Evolutionary conservation across 2,113 vertebrate genomes (phyloP).

Genomic region (Gymnarchus niloticus): DNA sequence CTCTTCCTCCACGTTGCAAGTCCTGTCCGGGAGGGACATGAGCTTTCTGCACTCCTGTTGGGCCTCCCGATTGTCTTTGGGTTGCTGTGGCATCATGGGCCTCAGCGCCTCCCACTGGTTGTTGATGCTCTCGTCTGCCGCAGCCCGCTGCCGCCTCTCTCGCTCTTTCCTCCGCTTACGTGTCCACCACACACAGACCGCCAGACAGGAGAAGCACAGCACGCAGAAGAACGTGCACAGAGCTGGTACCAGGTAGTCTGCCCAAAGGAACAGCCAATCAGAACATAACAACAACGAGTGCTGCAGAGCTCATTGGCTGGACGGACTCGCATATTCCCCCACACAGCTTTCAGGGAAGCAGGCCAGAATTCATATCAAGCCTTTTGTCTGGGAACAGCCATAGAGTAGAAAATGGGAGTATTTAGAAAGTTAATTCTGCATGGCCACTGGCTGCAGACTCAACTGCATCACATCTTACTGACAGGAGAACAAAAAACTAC

Average conservation of each 20-base stretch:
- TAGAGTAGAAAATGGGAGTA: not conserved
- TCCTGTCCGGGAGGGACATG: slow-evolving; percentile 71
- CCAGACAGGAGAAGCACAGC: slow-evolving; percentile 81
- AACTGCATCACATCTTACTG: not conserved
- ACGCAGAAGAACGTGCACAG: slow-evolving; percentile 75
- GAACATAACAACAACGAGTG: not conserved
- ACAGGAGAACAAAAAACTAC: not conserved
- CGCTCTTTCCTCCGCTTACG: slow-evolving; percentile 87
- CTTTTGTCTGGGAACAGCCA: too few species aligned
- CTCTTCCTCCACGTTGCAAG: slow-evolving; percentile 64
- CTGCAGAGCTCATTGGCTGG: not conserved
- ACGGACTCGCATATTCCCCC: not conserved
- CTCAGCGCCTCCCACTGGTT: slow-evolving; percentile 84
- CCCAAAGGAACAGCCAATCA: not conserved
- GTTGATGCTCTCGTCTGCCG: slow-evolving; percentile 74
- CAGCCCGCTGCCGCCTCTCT: slow-evolving; percentile 63
- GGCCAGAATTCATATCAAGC: not conserved
- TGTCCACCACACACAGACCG: slow-evolving; percentile 85
- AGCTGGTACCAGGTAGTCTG: slow-evolving; percentile 79
- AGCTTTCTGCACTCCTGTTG: slow-evolving; percentile 81
- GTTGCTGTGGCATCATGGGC: slow-evolving; percentile 61
- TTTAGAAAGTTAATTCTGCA: not conserved
- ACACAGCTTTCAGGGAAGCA: not conserved
- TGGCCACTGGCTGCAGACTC: not conserved
- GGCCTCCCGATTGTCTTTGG: slow-evolving; percentile 68